Percentiles rank a stretch among this genome's conserved stretches.
Conservation (phyloP, 2,888 invertebrate species). For the Willowsia nigromaculata region DNA sequence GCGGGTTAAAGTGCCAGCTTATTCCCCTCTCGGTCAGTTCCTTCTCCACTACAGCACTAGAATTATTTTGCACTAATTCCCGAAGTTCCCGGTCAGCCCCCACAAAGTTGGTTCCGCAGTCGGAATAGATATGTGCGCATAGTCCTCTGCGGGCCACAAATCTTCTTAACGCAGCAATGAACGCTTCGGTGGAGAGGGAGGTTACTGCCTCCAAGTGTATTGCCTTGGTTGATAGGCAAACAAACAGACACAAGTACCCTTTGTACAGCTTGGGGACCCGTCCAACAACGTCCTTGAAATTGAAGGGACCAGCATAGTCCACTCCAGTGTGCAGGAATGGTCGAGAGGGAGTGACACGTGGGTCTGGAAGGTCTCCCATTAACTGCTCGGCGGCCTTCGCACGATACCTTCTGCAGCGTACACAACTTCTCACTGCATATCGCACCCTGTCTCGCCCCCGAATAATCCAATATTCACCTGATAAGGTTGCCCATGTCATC, state of each 20-base stretch:
- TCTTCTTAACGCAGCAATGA: background rate
- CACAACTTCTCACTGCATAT: constrained; percentile 47
- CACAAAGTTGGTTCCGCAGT: constrained; percentile 25
- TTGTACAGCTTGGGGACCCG: constrained; percentile 75
- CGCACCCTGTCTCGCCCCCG: constrained; percentile 30
- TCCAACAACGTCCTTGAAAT: constrained; percentile 57
- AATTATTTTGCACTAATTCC: background rate
- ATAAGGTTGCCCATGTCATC: background rate
- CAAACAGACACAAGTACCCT: constrained; percentile 78
- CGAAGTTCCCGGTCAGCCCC: constrained; percentile 3
- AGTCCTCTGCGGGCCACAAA: background rate
- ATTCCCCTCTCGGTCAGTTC: constrained; percentile 69
- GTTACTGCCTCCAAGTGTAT: constrained; percentile 1
- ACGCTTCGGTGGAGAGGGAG: constrained; percentile 36
- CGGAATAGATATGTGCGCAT: constrained; percentile 7
- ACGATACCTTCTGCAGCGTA: constrained; percentile 58
- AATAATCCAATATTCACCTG: constrained; percentile 38
- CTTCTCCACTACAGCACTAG: background rate
- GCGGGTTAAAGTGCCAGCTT: constrained; percentile 80
- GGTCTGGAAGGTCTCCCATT: constrained; percentile 79
- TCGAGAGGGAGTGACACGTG: constrained; percentile 73
- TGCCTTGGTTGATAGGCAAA: background rate
- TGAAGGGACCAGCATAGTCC: constrained; percentile 71
- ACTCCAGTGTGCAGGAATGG: constrained; percentile 77
- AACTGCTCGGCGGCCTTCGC: constrained; percentile 69